Base-by-base conservation (phyloP, 2,888 invertebrate species). In the Habroteleia sp. region DNA sequence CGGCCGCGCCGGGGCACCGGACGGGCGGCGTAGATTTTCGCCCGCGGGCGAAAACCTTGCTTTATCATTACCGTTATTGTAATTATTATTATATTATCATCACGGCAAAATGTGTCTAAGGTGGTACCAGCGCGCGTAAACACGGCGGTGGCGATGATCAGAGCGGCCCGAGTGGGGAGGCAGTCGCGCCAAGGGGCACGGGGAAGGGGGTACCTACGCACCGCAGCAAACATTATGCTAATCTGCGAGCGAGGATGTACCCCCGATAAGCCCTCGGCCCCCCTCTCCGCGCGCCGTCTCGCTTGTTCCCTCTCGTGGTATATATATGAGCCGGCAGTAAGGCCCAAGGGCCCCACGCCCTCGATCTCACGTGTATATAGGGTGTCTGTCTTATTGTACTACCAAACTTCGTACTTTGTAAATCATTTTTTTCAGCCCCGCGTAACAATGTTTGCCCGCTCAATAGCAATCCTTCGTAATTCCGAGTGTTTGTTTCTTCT, bases 151-250 rank as follows among this genome's bases (percentile, higher is more conserved):
- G 48, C 41, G 76, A 65, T 76, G 74, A 72, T 60, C 73, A 62
- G 66, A 66, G 63, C 48, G 72, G 63, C 27, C 27, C 48, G 74
- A 17, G 31, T 35, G 23, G 25, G 44, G 17, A 7, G 37, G 41
- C 35, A 14, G 37, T 13, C 25, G 27, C 8, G 10, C 25, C 17
- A 8, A 10, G 17, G 29, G 56, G 13, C 2, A 25, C 17, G 44
- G 60, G 74, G 33, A 76, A 63, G 77, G 46, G 62, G 71, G 83
- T 82, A 83, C 83, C 82, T 83, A 83, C 84, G 82, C 85, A 84
- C 83, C 80, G 82, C 83, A 80, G 84, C 87, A 85, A 85, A 85
- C 87, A 87, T 87, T 87, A 87, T 87, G 87, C 87, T 87, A 87
- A 87, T 87, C 85, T 85, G 81, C 84, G 82, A 83, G 85, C 82